A percentile compares a stretch with the other conserved stretches of the same genome.
These are phyloP conservation scores for Mesorhabditis sp. DNA, from an alignment of 2,888 invertebrate species.

Conservation along the genomic window DNA sequence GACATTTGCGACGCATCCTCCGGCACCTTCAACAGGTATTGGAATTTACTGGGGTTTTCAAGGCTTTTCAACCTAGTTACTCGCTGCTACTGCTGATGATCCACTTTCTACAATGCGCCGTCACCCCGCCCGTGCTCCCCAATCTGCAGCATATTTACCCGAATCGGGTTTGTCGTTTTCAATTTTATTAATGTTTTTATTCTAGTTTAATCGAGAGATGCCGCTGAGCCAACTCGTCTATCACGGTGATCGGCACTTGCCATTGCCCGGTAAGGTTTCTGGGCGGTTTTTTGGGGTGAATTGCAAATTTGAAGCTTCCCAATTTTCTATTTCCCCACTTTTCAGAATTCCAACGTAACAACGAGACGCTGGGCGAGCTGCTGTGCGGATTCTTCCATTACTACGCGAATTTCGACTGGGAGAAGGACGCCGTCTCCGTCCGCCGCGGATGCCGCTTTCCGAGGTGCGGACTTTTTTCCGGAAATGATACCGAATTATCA, in stretches of 20 bases:
- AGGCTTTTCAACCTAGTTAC: slow-evolving; percentile 37
- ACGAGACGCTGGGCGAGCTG: slow-evolving; percentile 39
- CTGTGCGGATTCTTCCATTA: slow-evolving; percentile 55
- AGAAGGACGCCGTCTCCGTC: slow-evolving; percentile 40
- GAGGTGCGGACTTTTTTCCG: slow-evolving; percentile 17
- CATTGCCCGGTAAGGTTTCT: slow-evolving; percentile 18
- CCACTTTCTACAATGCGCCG: slow-evolving; percentile 53
- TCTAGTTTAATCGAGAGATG: slow-evolving; percentile 26
- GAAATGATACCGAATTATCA: not conserved
- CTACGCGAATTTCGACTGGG: slow-evolving; percentile 48
- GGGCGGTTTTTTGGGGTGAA: not conserved
- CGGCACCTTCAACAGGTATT: slow-evolving; percentile 53
- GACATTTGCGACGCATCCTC: slow-evolving; percentile 43
- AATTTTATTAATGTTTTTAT: slow-evolving; percentile 31
- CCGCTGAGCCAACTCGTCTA: slow-evolving; percentile 21
- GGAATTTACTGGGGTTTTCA: slow-evolving; percentile 7
- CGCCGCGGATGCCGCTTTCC: slow-evolving; percentile 19
- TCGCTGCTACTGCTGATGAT: slow-evolving; percentile 54
- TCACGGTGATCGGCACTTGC: slow-evolving; percentile 25
- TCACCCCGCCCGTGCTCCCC: slow-evolving; percentile 48
- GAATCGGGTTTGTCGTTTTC: not conserved
- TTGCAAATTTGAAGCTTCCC: not conserved
- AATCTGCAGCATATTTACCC: slow-evolving; percentile 49
- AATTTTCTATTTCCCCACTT: slow-evolving; percentile 7
- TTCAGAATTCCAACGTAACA: slow-evolving; percentile 31